phyloP scores from a whole-genome alignment of 2,113 vertebrate genomes.

The Petrocephalus microphthalmus region DNA sequence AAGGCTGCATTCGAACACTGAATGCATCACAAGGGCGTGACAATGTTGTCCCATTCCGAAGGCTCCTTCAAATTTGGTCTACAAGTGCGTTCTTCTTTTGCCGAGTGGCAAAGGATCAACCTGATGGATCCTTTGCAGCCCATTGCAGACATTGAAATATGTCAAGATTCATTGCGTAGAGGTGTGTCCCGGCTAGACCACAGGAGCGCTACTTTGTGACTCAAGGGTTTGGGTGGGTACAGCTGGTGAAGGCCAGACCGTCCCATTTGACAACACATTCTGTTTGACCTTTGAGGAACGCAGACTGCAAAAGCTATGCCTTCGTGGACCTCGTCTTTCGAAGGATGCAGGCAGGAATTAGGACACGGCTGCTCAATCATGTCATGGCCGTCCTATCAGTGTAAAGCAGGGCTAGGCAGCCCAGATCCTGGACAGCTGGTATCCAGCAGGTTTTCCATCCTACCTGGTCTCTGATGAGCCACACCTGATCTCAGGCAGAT shows the following conservation, averaged over 20 bases:
- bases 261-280: neutral
- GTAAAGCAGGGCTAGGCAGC: neutral
- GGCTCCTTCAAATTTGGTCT: neutral
- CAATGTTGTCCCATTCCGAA: neutral
- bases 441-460: neutral
- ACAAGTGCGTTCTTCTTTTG: neutral
- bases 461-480: neutral
- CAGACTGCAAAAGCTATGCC: no score
- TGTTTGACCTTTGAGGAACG: no score
- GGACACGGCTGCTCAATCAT: neutral
- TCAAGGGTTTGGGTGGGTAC: neutral
- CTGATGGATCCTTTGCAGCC: neutral
- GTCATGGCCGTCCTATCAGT: neutral
- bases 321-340: no score
- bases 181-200: neutral
- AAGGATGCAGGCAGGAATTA: neutral
- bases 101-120: no score
- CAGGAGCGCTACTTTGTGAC: neutral
- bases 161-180: neutral
- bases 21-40: neutral
- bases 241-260: neutral
- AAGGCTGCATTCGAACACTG: neutral
- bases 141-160: no score
- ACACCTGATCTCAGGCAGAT: neutral
- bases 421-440: neutral